phyloP scores from a whole-genome alignment of 1,140 invertebrate species.

The Muscidifurax raptorellus region DNA sequence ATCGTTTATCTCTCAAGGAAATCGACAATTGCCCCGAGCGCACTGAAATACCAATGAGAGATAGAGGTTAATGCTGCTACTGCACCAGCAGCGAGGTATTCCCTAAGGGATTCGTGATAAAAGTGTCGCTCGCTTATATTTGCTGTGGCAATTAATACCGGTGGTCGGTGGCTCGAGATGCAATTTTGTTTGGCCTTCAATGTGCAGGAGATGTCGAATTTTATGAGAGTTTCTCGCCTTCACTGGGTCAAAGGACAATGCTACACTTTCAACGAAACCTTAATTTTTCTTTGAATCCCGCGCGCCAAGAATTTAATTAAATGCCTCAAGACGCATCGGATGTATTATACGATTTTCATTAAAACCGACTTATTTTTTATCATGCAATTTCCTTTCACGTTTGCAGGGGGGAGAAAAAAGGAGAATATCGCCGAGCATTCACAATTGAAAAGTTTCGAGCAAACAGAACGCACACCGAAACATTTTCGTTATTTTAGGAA shows the following conservation, averaged over 20 bases:
- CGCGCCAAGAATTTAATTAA: conserved; percentile 33
- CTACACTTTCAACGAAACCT: conserved; percentile 22
- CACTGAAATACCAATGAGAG: conserved; percentile 19
- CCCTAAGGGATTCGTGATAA: neutral
- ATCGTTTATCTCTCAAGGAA: conserved; percentile 36
- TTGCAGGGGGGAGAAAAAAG: neutral
- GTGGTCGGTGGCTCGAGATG: neutral
- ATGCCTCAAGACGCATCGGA: neutral
- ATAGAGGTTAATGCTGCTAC: neutral
- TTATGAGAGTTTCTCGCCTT: conserved; percentile 16
- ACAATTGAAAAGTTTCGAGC: neutral
- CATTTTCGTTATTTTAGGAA: neutral
- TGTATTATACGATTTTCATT: neutral
- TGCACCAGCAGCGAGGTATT: neutral
- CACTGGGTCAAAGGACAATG: neutral
- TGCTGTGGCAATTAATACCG: neutral
- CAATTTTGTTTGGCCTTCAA: neutral
- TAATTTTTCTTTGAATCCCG: conserved; percentile 17
- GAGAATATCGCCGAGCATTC: neutral
- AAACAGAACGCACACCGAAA: neutral
- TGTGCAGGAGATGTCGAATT: conserved; percentile 13
- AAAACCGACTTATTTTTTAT: neutral
- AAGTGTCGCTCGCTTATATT: neutral
- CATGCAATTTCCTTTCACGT: neutral
- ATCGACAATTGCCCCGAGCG: conserved; percentile 13